Percentiles rank a stretch among this genome's conserved stretches.
These are phyloP conservation scores for Hyperoplus lanceolatus DNA, from an alignment of 2,797 vertebrate species.

Conservation along the genomic window DNA sequence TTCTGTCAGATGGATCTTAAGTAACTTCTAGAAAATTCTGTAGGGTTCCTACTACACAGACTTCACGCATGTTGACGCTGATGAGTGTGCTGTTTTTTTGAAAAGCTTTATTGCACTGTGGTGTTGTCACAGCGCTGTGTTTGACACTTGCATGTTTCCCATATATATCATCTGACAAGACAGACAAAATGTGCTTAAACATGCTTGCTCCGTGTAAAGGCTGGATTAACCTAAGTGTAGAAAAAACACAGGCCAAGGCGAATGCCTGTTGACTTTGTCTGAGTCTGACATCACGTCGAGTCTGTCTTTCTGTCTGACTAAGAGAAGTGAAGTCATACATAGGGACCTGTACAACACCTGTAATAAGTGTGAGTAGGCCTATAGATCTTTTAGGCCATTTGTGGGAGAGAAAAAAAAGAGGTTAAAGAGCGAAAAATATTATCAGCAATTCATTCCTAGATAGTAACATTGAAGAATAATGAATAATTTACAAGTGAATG, in stretches of 20 bases:
- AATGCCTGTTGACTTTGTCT: background rate
- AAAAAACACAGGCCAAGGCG: too few species aligned
- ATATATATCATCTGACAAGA: constrained; percentile 27
- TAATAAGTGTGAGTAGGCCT: background rate
- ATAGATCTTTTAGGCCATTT: background rate
- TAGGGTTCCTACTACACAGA: background rate
- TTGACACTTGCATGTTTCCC: background rate
- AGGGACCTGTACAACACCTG: background rate
- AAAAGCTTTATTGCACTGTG: constrained; percentile 1
- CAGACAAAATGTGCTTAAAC: background rate
- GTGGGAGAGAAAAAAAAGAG: background rate
- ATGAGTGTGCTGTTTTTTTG: background rate
- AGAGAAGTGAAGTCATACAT: background rate
- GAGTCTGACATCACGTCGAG: constrained; percentile 18
- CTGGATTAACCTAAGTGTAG: background rate
- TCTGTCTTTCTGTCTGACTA: constrained; percentile 11
- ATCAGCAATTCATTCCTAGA: background rate
- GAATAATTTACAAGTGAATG: background rate
- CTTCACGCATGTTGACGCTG: fast-evolving
- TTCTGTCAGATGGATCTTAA: background rate
- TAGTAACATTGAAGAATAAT: background rate
- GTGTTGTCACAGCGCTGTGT: background rate
- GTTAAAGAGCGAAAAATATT: background rate
- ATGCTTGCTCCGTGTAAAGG: background rate
- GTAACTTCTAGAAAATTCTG: background rate